Base-by-base conservation (phyloP, 2,888 invertebrate species). In the Criorhina ranunculi region DNA sequence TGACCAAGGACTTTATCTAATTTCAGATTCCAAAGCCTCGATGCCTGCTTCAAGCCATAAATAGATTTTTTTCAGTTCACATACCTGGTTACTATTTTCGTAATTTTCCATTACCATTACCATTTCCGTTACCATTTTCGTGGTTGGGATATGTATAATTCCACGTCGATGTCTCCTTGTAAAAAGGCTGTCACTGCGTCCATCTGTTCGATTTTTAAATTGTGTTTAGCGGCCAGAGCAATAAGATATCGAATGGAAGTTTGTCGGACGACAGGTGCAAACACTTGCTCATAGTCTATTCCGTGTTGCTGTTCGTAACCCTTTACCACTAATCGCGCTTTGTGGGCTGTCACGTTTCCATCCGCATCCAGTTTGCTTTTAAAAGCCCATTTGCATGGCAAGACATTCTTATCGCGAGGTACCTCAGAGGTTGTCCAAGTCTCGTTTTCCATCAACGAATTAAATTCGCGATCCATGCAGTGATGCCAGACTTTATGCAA, bases 241-340 rank as follows among this genome's bases (percentile, higher is more conserved):
- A 66, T 17, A 1, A 66, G 9, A n/a, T 42, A 51, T 9, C 53
- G 40, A 11, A 66, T 15, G 2, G 51, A 67, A 19, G n/a, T 46
- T 15, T 33, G 31, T 11, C 62, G n/a, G 3, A 62, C 62, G 3
- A 46, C 62, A 12, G 62, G 42, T 15, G 55, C 53, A 40, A 40
- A 66, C n/a, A 37, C 37, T 17, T 66, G 51, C 33, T 66, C 66
- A n/a, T 66, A 66, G 5, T 66, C 66, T 35, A 51, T 51, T 29
- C 51, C 51, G 4, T 67, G 35, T 55, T 24, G 15, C 6, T 67
- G 67, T 31, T 53, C 51, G 11, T 42, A 67, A 12, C 40, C 53
- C 31, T 67, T 67, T 24, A 67, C 8, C 2, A 67, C 53, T 15
- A 67, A 24, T 15, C 40, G 24, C 19, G 53, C 40, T 29, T 67